Evolutionary conservation across 1,140 invertebrate genomes (phyloP).

Genomic region (Scaptomyza pallida): DNA sequence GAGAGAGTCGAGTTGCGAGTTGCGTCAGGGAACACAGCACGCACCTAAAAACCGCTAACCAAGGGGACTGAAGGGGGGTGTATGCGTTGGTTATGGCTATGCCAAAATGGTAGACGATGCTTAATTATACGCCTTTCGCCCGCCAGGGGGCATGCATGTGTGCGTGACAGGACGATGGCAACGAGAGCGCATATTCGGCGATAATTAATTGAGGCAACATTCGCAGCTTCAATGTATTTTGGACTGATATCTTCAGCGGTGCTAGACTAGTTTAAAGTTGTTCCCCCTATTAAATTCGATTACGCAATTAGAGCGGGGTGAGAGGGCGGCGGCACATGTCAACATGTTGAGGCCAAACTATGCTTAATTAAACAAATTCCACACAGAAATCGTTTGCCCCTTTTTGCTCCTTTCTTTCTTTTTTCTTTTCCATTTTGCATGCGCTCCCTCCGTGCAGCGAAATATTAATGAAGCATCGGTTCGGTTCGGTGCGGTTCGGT

Average conservation of each 20-base stretch:
- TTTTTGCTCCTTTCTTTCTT: slow-evolving; percentile 17
- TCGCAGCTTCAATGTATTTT: slow-evolving; percentile 1
- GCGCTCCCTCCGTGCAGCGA: slow-evolving; percentile 17
- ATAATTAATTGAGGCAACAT: slow-evolving; percentile 61
- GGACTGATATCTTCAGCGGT: slow-evolving; percentile 22
- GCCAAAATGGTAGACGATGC: slow-evolving; percentile 32
- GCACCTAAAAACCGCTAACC: slow-evolving; percentile 68
- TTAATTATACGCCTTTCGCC: slow-evolving; percentile 43
- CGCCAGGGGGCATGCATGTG: slow-evolving; percentile 22
- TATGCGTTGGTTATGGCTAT: not conserved
- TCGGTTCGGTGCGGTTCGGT: not conserved
- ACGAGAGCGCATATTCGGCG: slow-evolving; percentile 1
- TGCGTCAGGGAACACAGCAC: slow-evolving; percentile 33
- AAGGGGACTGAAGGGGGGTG: not conserved
- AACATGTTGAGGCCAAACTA: slow-evolving; percentile 40
- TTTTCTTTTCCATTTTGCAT: too few species aligned
- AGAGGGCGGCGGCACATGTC: slow-evolving; percentile 22
- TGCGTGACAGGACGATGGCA: slow-evolving; percentile 10
- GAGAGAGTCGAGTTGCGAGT: not conserved
- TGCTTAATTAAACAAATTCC: slow-evolving; percentile 78
- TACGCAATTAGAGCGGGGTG: slow-evolving; percentile 40
- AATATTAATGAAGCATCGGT: slow-evolving; percentile 48
- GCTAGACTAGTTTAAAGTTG: slow-evolving; percentile 39
- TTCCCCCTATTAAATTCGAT: slow-evolving; percentile 56
- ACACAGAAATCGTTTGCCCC: slow-evolving; percentile 2